A percentile compares a stretch with the other conserved stretches of the same genome.
phyloP scores from a whole-genome alignment of 2,797 vertebrate species.

The Molothrus aeneus region DNA sequence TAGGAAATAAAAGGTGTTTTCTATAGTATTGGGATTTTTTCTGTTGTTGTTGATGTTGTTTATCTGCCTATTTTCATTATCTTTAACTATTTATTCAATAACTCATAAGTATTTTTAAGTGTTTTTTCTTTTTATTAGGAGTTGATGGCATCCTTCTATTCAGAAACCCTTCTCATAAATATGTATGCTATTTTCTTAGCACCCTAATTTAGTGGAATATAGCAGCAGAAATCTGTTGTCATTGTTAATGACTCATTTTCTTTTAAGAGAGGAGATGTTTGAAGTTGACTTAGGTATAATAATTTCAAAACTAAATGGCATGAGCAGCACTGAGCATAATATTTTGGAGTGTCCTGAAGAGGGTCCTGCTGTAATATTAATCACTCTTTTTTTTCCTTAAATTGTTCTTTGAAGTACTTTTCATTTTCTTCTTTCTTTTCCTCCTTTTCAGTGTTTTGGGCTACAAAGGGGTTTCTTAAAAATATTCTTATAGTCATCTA shows the following conservation, averaged over 20 bases:
- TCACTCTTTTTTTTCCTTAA: background rate
- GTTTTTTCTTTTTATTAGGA: background rate
- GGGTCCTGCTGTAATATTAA: background rate
- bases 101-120: background rate
- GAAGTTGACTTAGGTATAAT: slow-evolving; percentile 21
- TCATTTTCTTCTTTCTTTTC: background rate
- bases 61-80: background rate
- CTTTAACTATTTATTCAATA: background rate
- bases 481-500: background rate
- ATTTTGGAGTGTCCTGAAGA: background rate
- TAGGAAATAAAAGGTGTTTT: background rate
- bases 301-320: slow-evolving; percentile 18
- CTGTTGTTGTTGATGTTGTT: background rate
- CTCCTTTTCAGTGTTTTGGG: background rate
- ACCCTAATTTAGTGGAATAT: slow-evolving; percentile 7
- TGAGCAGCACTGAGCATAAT: background rate
- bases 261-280: slow-evolving; percentile 9
- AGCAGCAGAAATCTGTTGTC: background rate
- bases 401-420: background rate
- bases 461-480: background rate
- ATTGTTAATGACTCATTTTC: slow-evolving; percentile 46
- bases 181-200: slow-evolving; percentile 1
- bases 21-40: background rate
- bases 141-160: background rate
- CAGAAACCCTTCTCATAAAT: slow-evolving; percentile 10